Base-by-base conservation (phyloP, 2,797 vertebrate species). In the Lycodopsis pacificus region DNA sequence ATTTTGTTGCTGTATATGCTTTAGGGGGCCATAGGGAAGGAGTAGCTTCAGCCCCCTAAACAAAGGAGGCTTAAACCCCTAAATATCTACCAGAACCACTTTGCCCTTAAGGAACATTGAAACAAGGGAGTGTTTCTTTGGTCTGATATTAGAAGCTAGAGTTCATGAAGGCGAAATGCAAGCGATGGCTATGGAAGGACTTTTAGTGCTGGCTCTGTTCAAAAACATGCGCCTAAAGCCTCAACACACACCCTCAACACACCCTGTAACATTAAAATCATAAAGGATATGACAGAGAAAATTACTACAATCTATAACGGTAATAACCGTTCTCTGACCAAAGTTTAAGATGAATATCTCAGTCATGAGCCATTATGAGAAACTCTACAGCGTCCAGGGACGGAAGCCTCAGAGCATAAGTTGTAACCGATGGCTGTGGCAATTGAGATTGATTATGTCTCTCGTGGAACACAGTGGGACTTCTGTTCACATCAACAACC, bases 81-180 rank as follows among this genome's bases (percentile, higher is more conserved):
- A 83, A 91, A 93, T 85, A 90, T 92, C 89, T 86, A 86, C 73
- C 83, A 82, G 70, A 86, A 82, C 79, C 80, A 83, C 80, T 92
- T 86, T 86, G 85, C 91, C 92, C 85, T 10, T 57, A 84, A 91
- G 93, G 85, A 86, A 81, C 74, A 64, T 7, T 77, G 76, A 89
- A 86, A 94, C 92, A 93, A 92, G 89, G 86, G 83, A 83, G 86
- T 71, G 83, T 91, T 94, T 94, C 89, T 93, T 88, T 84, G 80
- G 71, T 82, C 83, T 80, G 83, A 93, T 87, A 90, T 86, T 90
- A 85, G 77, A 89, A 84, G 86, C 77, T 59, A 53, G 78, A 87
- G 90, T 91, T 93, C 89, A 90, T 61, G 62, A 74, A 88, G 88
- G 77, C 74, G 30, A 91, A 91, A 89, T 54, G 72, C 71, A 70